phyloP scores from a whole-genome alignment of 2,888 invertebrate genomes.

The Patella pellucida region DNA sequence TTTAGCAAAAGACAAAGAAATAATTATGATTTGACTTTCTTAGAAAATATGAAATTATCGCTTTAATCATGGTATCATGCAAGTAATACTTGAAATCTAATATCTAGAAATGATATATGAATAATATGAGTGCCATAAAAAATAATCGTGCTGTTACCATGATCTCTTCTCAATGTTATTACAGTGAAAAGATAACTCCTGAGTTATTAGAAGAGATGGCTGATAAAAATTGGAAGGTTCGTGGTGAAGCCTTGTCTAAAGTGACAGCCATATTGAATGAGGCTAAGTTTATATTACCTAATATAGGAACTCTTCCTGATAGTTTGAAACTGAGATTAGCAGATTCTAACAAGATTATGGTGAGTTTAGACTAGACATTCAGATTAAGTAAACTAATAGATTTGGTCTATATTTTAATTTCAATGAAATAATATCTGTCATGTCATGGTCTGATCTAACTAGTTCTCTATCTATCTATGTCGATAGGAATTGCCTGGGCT shows the following conservation, averaged over 20 bases:
- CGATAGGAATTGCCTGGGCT: too few species aligned
- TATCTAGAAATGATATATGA: too few species aligned
- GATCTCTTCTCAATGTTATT: slow-evolving; percentile 14
- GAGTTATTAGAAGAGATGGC: slow-evolving; percentile 79
- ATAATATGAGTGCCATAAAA: too few species aligned
- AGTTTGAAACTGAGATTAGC: slow-evolving; percentile 83
- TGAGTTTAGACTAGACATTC: slow-evolving; percentile 37
- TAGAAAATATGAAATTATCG: too few species aligned
- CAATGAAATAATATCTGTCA: not conserved
- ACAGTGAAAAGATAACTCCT: slow-evolving; percentile 83
- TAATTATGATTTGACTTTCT: too few species aligned
- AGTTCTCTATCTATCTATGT: too few species aligned
- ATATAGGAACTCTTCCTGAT: slow-evolving; percentile 87
- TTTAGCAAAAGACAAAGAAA: too few species aligned
- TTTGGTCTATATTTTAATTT: not conserved
- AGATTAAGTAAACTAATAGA: not conserved
- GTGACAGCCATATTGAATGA: slow-evolving; percentile 81
- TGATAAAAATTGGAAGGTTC: slow-evolving; percentile 83
- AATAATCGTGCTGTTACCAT: too few species aligned
- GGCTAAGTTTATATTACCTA: slow-evolving; percentile 85
- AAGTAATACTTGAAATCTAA: too few species aligned
- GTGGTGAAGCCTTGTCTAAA: slow-evolving; percentile 83
- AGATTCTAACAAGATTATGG: slow-evolving; percentile 92
- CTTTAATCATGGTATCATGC: too few species aligned
- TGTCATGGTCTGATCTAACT: not conserved